These are phyloP conservation scores for Hecatera dysodea DNA, from an alignment of 2,888 invertebrate genomes.

Conservation along the genomic window DNA sequence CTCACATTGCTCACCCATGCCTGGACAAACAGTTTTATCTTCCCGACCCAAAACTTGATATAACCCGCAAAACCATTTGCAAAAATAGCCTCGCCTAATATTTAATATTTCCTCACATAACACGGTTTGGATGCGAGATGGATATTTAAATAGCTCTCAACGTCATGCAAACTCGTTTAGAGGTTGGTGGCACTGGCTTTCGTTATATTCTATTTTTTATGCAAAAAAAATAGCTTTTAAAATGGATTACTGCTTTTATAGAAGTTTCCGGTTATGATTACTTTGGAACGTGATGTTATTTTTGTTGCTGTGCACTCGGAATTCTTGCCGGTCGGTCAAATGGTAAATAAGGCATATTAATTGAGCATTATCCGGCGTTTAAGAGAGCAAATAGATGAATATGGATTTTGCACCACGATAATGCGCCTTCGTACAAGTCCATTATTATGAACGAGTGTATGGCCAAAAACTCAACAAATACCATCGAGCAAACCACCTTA, in stretches of 20 bases:
- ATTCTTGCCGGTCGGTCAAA: too few relatives aligned
- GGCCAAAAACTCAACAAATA: too few relatives aligned
- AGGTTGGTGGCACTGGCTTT: constrained; percentile 20
- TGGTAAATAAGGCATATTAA: too few relatives aligned
- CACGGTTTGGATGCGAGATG: constrained; percentile 43
- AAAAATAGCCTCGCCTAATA: constrained; percentile 23
- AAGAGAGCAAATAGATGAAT: too few relatives aligned
- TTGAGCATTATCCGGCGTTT: too few relatives aligned
- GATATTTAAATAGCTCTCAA: constrained; percentile 58
- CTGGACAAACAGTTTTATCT: not conserved
- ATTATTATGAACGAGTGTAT: too few relatives aligned
- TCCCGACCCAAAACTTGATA: not conserved
- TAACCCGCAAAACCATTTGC: not conserved
- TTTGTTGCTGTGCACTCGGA: not conserved
- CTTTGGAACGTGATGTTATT: not conserved
- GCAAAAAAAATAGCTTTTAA: not conserved
- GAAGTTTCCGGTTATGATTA: not conserved
- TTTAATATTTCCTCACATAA: constrained; percentile 42
- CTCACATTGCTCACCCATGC: not conserved
- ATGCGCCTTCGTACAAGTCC: too few relatives aligned
- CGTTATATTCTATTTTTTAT: constrained; percentile 11
- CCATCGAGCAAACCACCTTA: too few relatives aligned
- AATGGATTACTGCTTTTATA: not conserved
- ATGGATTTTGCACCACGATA: too few relatives aligned
- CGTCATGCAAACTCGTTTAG: constrained; percentile 52